phyloP scores from a whole-genome alignment of 2,797 vertebrate genomes.

The Protonibea diacanthus region DNA sequence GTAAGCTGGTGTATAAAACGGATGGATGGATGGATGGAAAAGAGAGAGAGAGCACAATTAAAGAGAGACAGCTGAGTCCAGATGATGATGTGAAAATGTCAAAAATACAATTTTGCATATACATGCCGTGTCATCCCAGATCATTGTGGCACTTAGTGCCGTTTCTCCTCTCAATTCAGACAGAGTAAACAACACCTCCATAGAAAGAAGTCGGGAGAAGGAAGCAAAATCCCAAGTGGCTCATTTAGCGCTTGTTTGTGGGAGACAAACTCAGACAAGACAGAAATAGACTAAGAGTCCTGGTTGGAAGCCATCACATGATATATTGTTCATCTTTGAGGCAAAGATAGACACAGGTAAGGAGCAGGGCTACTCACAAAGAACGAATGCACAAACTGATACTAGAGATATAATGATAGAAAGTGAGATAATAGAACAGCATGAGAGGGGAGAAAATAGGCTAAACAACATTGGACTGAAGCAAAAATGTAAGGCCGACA shows the following conservation, averaged over 20 bases:
- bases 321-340: conserved; percentile 31
- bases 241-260: conserved; percentile 53
- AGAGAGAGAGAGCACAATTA: background rate
- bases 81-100: conserved; percentile 12
- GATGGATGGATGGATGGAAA: background rate
- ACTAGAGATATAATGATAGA: conserved; percentile 5
- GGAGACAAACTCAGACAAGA: conserved; percentile 47
- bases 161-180: conserved; percentile 22
- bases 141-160: background rate
- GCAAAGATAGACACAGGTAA: conserved; percentile 33
- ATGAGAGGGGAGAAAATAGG: background rate
- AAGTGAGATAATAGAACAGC: background rate
- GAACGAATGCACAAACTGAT: conserved; percentile 8
- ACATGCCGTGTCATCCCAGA: background rate
- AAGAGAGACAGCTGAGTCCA: conserved; percentile 2
- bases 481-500: background rate
- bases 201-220: conserved; percentile 1
- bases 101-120: background rate
- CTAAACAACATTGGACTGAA: background rate
- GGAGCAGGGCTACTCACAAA: conserved; percentile 14
- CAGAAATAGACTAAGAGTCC: conserved; percentile 56
- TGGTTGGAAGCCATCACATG: conserved; percentile 31
- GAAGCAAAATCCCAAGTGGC: conserved; percentile 40
- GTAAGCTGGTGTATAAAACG: background rate
- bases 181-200: conserved; percentile 33